These are phyloP conservation scores for Aspiorhynchus laticeps DNA, from an alignment of 2,113 vertebrate genomes.

Conservation along the genomic window DNA sequence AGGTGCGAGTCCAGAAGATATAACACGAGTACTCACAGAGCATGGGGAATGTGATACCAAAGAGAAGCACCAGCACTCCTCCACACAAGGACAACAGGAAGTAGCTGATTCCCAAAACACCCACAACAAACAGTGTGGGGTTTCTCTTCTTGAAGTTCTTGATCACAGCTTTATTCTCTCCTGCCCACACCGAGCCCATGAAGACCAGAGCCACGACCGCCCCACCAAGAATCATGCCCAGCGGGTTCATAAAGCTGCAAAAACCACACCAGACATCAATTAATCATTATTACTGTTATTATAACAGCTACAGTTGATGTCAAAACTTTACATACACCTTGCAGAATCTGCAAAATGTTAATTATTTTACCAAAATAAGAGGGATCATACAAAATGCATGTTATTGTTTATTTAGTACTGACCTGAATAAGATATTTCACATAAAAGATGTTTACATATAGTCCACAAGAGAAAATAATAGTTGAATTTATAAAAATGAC, in stretches of 20 bases:
- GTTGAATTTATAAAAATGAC: too few species aligned
- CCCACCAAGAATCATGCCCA: constrained; percentile 91
- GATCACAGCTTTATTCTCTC: constrained; percentile 89
- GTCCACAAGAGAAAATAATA: too few species aligned
- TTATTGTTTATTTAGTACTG: too few species aligned
- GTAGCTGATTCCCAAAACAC: constrained; percentile 89
- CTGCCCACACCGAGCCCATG: constrained; percentile 88
- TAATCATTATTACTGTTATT: neutral
- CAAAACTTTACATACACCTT: too few species aligned
- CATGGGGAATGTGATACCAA: constrained; percentile 93
- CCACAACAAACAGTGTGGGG: constrained; percentile 84
- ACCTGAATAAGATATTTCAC: too few species aligned
- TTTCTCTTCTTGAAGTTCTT: constrained; percentile 92
- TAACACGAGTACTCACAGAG: constrained; percentile 80
- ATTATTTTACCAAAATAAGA: too few species aligned
- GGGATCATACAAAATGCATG: too few species aligned
- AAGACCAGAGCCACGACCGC: constrained; percentile 88
- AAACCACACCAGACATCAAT: constrained; percentile 10
- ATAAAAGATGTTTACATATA: too few species aligned
- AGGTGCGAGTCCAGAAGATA: neutral
- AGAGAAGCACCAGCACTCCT: constrained; percentile 94
- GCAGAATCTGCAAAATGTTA: too few species aligned
- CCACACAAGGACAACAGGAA: constrained; percentile 91
- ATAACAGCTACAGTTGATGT: too few species aligned
- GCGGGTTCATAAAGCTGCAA: constrained; percentile 88